phyloP scores from a whole-genome alignment of 2,797 vertebrate genomes.

The Babyrousa celebensis region DNA sequence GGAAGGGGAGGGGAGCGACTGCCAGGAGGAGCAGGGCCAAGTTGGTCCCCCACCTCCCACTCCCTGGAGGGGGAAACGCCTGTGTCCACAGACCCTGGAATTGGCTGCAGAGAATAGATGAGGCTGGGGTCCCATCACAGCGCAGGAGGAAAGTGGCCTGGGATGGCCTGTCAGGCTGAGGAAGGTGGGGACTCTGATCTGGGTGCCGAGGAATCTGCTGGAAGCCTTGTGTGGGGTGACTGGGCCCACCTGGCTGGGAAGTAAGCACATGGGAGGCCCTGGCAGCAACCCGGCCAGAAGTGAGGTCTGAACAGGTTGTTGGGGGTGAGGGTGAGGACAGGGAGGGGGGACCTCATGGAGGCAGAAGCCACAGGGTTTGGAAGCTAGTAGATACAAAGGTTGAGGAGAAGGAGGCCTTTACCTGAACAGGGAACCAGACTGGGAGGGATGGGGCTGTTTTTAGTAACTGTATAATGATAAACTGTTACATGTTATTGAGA shows the following conservation, averaged over 20 bases:
- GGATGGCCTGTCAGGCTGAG: not conserved
- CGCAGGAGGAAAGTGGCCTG: not conserved
- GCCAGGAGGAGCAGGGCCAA: not conserved
- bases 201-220: too few relatives aligned
- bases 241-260: not conserved
- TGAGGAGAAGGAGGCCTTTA: not conserved
- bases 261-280: not conserved
- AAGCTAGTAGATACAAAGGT: not conserved
- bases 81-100: not conserved
- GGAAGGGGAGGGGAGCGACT: too few relatives aligned
- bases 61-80: not conserved
- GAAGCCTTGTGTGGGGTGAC: not conserved
- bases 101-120: not conserved
- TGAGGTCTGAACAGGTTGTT: not conserved
- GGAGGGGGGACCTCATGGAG: not conserved
- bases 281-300: not conserved
- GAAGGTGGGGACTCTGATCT: not conserved
- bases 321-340: too few relatives aligned
- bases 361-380: not conserved
- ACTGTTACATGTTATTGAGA: not conserved
- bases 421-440: not conserved
- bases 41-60: rapidly evolving
- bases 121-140: not conserved
- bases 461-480: not conserved
- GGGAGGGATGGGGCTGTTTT: too few relatives aligned